A percentile compares a stretch with the other conserved stretches of the same genome.
phyloP scores from a whole-genome alignment of 2,113 vertebrate species.

The Sakesphorus luctuosus region DNA sequence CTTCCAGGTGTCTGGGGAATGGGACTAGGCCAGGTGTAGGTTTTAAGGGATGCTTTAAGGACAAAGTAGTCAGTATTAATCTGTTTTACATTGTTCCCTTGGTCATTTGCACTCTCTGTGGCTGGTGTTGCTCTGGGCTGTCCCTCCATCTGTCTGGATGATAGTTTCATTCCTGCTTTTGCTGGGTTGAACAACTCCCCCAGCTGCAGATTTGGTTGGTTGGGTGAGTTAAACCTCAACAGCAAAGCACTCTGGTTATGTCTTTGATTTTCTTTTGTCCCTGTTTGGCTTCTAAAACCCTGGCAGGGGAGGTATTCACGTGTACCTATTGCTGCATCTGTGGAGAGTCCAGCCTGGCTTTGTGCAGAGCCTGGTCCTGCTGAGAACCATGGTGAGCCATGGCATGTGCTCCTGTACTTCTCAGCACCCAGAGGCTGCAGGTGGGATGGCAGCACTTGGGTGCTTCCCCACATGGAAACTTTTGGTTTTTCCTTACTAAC shows the following conservation, averaged over 20 bases:
- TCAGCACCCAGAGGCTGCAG: neutral
- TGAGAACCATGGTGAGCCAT: neutral
- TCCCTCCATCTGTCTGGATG: neutral
- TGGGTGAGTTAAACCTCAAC: neutral
- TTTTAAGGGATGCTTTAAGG: neutral
- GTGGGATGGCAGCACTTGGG: fast-evolving
- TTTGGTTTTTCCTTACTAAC: neutral
- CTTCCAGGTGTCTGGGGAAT: neutral
- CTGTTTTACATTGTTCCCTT: neutral
- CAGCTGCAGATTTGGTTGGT: neutral
- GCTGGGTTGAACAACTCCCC: neutral
- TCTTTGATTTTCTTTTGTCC: neutral
- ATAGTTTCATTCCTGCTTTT: neutral
- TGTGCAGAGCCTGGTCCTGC: neutral
- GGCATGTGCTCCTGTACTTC: neutral
- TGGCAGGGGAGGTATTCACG: neutral
- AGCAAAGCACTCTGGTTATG: neutral
- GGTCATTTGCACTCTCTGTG: neutral
- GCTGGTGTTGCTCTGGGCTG: neutral
- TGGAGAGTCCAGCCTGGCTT: neutral
- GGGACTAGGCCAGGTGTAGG: neutral
- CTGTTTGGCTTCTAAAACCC: neutral
- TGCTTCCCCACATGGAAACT: fast-evolving
- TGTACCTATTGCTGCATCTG: neutral
- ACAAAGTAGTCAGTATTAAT: neutral